Evolutionary conservation across 2,888 invertebrate genomes (phyloP).

Genomic region (Andrena camellia): DNA sequence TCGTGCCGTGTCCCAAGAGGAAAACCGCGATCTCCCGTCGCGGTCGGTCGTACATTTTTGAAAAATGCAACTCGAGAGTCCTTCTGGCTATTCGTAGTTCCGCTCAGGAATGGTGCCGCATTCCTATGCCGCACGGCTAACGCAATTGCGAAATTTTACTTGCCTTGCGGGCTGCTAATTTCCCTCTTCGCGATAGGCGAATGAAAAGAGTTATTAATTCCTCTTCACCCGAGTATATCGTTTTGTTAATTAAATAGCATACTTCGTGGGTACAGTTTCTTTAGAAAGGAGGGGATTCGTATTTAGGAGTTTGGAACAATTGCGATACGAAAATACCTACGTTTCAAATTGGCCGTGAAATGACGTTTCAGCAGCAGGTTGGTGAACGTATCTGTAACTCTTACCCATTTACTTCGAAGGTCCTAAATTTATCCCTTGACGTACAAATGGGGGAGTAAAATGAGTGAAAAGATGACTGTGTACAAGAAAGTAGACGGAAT

Average conservation of each 20-base stretch:
- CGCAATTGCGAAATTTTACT: background rate
- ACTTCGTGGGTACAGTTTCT: background rate
- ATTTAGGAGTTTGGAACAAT: background rate
- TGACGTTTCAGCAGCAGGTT: background rate
- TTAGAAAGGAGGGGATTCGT: background rate
- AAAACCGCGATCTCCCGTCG: conserved; percentile 54
- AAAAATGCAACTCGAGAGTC: conserved; percentile 62
- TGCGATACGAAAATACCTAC: background rate
- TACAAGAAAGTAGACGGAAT: too few relatives aligned
- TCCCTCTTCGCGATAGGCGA: background rate
- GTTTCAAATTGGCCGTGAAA: background rate
- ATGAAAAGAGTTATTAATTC: background rate
- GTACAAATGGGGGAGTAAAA: background rate
- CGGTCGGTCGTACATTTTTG: conserved; percentile 73
- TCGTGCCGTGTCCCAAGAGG: conserved; percentile 63
- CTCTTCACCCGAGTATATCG: background rate
- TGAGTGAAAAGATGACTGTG: too few relatives aligned
- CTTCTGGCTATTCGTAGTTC: conserved; percentile 25
- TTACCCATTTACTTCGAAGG: background rate
- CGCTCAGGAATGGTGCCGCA: conserved; percentile 16
- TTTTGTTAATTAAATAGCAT: background rate
- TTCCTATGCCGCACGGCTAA: conserved; percentile 4
- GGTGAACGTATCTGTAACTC: background rate
- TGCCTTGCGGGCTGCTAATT: background rate
- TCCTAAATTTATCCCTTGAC: background rate